phyloP scores from a whole-genome alignment of 2,888 invertebrate genomes.

The Crossocerus cetratus region DNA sequence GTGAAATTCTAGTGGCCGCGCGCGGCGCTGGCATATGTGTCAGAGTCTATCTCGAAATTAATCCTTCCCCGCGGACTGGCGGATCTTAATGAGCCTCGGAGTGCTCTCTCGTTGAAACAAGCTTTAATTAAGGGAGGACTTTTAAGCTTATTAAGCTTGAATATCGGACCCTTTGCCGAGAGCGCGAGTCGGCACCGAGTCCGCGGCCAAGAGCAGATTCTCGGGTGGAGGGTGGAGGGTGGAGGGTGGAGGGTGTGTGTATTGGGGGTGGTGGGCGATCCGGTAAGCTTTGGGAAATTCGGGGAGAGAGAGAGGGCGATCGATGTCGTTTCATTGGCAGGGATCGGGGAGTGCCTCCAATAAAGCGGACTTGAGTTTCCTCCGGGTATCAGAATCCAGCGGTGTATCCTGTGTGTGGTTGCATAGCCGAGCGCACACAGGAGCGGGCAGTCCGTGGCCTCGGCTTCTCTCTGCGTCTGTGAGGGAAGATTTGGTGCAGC shows the following conservation, averaged over 20 bases:
- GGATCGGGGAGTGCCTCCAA: neutral
- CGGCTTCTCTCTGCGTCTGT: neutral
- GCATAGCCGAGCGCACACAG: no score
- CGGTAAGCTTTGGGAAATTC: conserved; percentile 15
- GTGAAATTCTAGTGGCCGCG: conserved; percentile 39
- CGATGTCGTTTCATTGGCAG: conserved; percentile 14
- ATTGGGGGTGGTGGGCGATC: no score
- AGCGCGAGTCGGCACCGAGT: no score
- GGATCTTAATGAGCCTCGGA: conserved; percentile 49
- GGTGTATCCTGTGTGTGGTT: no score
- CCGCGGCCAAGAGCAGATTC: no score
- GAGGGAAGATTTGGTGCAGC: conserved; percentile 7
- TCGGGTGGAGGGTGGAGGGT: no score
- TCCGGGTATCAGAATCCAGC: neutral
- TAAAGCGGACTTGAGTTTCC: conserved; percentile 7
- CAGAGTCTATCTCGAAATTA: conserved; percentile 26
- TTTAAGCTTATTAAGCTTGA: no score
- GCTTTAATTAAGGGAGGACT: no score
- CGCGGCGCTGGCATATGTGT: conserved; percentile 25
- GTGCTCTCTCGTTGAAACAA: neutral
- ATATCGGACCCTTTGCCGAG: no score
- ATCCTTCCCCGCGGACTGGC: conserved; percentile 32
- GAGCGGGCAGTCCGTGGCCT: no score
- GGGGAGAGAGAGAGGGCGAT: conserved; percentile 31
- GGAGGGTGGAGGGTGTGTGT: no score